These are phyloP conservation scores for Bombus soroeensis DNA, from an alignment of 1,140 invertebrate species.

Conservation along the genomic window DNA sequence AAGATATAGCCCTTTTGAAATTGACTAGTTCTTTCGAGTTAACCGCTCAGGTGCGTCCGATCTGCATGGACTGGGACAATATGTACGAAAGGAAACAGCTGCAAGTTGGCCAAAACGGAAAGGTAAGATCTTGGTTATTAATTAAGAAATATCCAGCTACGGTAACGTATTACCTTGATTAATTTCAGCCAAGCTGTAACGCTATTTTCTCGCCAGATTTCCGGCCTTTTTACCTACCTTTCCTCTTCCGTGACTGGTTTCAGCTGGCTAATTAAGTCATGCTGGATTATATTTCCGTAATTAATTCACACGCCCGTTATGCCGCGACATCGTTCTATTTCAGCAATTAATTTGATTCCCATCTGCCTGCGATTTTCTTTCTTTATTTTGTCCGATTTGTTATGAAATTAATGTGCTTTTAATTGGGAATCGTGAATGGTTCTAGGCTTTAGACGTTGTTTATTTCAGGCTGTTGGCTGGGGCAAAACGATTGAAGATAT, in stretches of 20 bases:
- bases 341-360: not conserved
- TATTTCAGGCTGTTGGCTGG: slow-evolving; percentile 66
- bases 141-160: slow-evolving; percentile 33
- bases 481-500: slow-evolving; percentile 60
- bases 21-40: slow-evolving; percentile 73
- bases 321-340: slow-evolving; percentile 4
- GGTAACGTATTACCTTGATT: slow-evolving; percentile 35
- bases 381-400: not conserved
- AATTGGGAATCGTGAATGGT: not conserved
- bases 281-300: slow-evolving; percentile 33
- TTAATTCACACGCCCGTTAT: slow-evolving; percentile 24
- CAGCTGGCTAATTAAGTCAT: slow-evolving; percentile 29
- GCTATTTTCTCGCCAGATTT: slow-evolving; percentile 8
- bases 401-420: not conserved
- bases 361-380: not conserved
- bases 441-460: slow-evolving; percentile 2
- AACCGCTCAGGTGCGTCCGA: slow-evolving; percentile 73
- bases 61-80: slow-evolving; percentile 80
- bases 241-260: not conserved
- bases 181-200: slow-evolving; percentile 15
- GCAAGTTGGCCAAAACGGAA: slow-evolving; percentile 53
- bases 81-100: slow-evolving; percentile 77
- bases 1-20: slow-evolving; percentile 75
- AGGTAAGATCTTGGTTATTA: slow-evolving; percentile 50
- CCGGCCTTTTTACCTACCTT: not conserved